Percentiles rank a stretch among this genome's conserved stretches.
These are phyloP conservation scores for Torymus aiolomorphi DNA, from an alignment of 2,888 invertebrate species.

Conservation along the genomic window DNA sequence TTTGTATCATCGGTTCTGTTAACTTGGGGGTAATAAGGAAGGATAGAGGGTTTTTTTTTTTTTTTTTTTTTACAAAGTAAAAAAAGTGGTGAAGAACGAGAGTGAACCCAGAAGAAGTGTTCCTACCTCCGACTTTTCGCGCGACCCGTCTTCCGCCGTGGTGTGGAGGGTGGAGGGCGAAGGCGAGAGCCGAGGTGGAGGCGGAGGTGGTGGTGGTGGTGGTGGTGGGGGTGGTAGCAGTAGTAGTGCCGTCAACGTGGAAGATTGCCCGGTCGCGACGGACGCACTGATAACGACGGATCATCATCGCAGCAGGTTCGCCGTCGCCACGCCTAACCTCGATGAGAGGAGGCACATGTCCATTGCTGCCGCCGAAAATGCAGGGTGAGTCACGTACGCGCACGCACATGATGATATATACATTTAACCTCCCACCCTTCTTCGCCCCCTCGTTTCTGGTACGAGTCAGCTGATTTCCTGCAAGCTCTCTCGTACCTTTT, in stretches of 20 bases:
- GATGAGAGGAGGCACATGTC: conserved; percentile 83
- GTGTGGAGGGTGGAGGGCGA: background rate
- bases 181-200: background rate
- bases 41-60: too few species aligned
- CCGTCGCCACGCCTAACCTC: conserved; percentile 77
- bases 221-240: too few species aligned
- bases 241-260: too few species aligned
- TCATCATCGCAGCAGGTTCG: conserved; percentile 77
- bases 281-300: conserved; percentile 76
- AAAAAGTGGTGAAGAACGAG: background rate
- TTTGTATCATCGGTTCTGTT: too few species aligned
- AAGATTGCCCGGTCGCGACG: background rate
- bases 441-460: background rate
- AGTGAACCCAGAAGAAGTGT: too few species aligned
- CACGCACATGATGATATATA: background rate
- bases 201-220: too few species aligned
- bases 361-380: conserved; percentile 81
- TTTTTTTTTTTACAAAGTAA: too few species aligned
- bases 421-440: background rate
- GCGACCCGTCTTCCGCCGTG: too few species aligned
- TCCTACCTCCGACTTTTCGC: too few species aligned
- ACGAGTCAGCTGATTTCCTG: conserved; percentile 43
- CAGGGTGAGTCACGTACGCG: conserved; percentile 76
- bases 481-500: background rate
- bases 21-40: too few species aligned